phyloP scores from a whole-genome alignment of 1,140 invertebrate species.

The Lithobius niger region DNA sequence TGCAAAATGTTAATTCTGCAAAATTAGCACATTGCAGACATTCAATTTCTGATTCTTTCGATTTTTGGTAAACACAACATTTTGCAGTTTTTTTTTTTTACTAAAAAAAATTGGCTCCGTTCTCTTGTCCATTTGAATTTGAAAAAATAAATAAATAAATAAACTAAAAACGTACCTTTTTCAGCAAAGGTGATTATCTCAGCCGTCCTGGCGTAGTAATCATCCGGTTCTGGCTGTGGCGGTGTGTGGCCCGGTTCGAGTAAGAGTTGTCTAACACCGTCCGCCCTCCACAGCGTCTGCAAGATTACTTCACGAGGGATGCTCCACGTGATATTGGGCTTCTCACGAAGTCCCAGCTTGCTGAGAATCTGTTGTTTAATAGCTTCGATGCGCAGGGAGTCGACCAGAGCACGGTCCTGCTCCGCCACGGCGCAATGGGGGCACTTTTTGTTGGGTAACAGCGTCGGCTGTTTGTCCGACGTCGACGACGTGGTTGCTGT shows the following conservation, averaged over 20 bases:
- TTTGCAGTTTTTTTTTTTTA: too few relatives aligned
- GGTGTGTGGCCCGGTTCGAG: slow-evolving; percentile 10
- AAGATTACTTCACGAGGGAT: slow-evolving; percentile 48
- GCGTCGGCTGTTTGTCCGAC: too few relatives aligned
- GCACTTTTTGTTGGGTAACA: too few relatives aligned
- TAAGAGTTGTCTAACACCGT: slow-evolving; percentile 30
- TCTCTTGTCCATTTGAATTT: too few relatives aligned
- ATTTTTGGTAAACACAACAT: too few relatives aligned
- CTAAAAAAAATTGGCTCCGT: too few relatives aligned
- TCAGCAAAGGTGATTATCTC: slow-evolving; percentile 71
- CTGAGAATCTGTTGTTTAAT: slow-evolving; percentile 61
- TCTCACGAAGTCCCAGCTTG: slow-evolving; percentile 50
- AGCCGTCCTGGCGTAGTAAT: slow-evolving; percentile 60
- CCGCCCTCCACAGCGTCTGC: slow-evolving; percentile 50
- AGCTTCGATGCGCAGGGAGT: slow-evolving; percentile 50
- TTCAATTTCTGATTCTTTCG: too few relatives aligned
- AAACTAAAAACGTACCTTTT: slow-evolving; percentile 44
- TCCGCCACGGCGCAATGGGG: slow-evolving; percentile 16
- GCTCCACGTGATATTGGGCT: slow-evolving; percentile 53
- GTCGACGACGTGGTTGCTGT: too few relatives aligned
- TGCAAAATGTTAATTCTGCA: too few relatives aligned
- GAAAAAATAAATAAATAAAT: not conserved
- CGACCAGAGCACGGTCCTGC: slow-evolving; percentile 23
- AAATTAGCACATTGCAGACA: too few relatives aligned
- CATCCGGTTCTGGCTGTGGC: slow-evolving; percentile 38